Conservation (phyloP, 2,113 vertebrate genomes). For the Beaufortia kweichowensis region DNA sequence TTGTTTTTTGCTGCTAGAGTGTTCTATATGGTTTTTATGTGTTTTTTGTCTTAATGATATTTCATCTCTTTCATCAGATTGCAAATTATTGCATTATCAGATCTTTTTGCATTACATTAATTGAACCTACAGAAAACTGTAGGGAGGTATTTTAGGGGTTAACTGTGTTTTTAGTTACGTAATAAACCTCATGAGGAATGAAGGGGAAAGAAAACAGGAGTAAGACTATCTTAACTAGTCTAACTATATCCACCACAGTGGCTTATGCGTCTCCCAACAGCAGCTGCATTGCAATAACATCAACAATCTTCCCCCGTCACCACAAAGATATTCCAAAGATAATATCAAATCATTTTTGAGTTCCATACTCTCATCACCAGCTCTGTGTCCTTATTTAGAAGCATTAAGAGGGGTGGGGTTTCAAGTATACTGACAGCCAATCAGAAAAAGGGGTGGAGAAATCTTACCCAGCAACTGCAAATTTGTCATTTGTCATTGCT, state of each 20-base stretch:
- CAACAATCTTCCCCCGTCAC: neutral
- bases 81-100: too few species aligned
- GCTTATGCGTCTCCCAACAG: slow-evolving; percentile 1
- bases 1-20: too few species aligned
- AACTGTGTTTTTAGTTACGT: too few species aligned
- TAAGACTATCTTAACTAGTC: neutral
- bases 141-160: too few species aligned
- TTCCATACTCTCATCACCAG: slow-evolving; percentile 22
- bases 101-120: too few species aligned
- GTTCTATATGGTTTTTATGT: too few species aligned
- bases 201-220: neutral
- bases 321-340: slow-evolving; percentile 5
- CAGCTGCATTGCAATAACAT: slow-evolving; percentile 15
- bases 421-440: slow-evolving; percentile 57
- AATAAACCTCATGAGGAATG: neutral
- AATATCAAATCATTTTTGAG: slow-evolving; percentile 2
- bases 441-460: slow-evolving; percentile 69
- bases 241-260: neutral
- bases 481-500: slow-evolving; percentile 56
- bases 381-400: slow-evolving; percentile 51
- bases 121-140: too few species aligned
- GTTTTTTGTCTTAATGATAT: too few species aligned
- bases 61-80: too few species aligned
- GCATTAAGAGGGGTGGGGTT: slow-evolving; percentile 58
- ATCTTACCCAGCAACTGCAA: slow-evolving; percentile 70